Base-by-base conservation (phyloP, 2,888 invertebrate genomes). In the Ornithoptera alexandrae region DNA sequence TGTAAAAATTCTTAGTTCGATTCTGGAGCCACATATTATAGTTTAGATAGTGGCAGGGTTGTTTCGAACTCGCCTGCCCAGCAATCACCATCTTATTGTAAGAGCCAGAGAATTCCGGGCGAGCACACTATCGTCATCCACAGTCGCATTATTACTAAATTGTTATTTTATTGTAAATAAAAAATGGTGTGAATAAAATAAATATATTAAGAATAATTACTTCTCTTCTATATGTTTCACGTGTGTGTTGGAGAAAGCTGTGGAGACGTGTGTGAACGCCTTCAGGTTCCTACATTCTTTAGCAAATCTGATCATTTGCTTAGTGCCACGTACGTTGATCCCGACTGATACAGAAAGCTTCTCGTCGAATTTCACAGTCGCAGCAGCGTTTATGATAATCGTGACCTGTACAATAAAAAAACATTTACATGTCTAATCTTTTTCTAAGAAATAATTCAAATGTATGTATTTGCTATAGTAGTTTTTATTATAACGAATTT, bases 261-360 rank as follows among this genome's bases (percentile, higher is more conserved):
- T 92, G 0, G 92, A 92, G 0, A 92, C 84, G 65, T 92, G 92
- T 0, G 90, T 88, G 6, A 92, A 46, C 0, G 92, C 97, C 86
- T 95, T 94, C 68, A 98, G 88, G 64, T 95, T 93, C 57, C 93
- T 90, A 90, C 97, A 96, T 75, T 95, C 93, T 77, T 95, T 95
- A 70, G 96, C 95, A 18, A 98, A 88, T 57, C 94, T 93, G 5
- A 98, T 80, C 24, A 97, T 93, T 76, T 96, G 94, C 74, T 94
- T 94, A 0, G 97, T 96, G 0, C 96, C 97, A 36, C 94, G 90
- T 0, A 98, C 95, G 85, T 98, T 98, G 83, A 97, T 96, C 36
- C 94, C 94, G 7, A 96, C 94, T 0, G 98, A 95, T 1, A 94
- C 80, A 74, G 95, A 94, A 18, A 98, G 90, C 67, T 95, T 95